Conservation (phyloP, 2,113 vertebrate genomes). For the Pelecanoides urinatrix region DNA sequence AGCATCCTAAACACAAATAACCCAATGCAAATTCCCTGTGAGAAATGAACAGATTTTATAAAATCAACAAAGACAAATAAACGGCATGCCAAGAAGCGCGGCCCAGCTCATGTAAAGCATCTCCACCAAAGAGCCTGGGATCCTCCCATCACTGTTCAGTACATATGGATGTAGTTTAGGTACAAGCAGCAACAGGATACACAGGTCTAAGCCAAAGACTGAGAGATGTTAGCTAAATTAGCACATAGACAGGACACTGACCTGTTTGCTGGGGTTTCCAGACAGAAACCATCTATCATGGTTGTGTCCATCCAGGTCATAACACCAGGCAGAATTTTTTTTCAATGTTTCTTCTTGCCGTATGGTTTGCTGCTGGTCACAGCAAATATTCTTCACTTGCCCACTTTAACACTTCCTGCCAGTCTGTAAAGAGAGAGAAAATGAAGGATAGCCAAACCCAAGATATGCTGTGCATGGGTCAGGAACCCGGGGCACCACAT, state of each 20-base stretch:
- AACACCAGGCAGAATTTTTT: neutral
- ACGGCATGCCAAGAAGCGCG: neutral
- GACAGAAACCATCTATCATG: neutral
- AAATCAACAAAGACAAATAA: neutral
- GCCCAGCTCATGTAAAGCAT: rapidly evolving
- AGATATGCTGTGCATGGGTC: rapidly evolving
- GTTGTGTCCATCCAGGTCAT: neutral
- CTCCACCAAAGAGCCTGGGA: neutral
- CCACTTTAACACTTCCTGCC: neutral
- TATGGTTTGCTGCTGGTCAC: neutral
- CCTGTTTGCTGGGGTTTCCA: neutral
- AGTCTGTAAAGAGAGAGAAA: neutral
- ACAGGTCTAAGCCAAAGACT: neutral
- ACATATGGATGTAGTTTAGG: neutral
- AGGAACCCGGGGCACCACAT: neutral
- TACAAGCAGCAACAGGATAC: neutral
- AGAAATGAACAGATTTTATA: neutral
- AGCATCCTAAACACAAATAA: neutral
- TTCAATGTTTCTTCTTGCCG: neutral
- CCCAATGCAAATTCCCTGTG: neutral
- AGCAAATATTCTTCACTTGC: neutral
- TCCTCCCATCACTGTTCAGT: neutral
- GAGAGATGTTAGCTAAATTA: neutral
- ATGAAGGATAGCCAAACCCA: neutral
- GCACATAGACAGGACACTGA: neutral